Evolutionary conservation across 2,888 invertebrate genomes (phyloP).

Genomic region (Agrilus cyanescens): DNA sequence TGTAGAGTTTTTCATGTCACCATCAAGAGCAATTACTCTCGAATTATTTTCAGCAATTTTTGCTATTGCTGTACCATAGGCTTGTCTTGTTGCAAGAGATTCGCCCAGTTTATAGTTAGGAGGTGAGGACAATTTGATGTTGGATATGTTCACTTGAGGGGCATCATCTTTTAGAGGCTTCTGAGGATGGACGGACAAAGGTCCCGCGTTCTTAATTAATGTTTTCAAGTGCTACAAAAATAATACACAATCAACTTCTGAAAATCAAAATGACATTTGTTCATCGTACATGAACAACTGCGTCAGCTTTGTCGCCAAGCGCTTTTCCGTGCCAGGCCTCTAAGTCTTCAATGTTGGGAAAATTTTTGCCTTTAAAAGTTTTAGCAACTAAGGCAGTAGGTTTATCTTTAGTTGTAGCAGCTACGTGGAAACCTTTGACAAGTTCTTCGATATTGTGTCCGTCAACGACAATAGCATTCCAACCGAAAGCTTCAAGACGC

Average conservation of each 20-base stretch:
- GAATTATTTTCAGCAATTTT: conserved; percentile 67
- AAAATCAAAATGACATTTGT: background rate
- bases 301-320: conserved; percentile 68
- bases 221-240: conserved; percentile 46
- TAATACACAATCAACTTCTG: background rate
- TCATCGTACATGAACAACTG: conserved; percentile 43
- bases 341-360: conserved; percentile 80
- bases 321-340: conserved; percentile 99
- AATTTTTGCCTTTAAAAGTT: conserved; percentile 88
- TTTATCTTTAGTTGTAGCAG: conserved; percentile 57
- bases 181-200: conserved; percentile 47
- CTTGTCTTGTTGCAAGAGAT: conserved; percentile 75
- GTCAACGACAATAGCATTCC: conserved; percentile 84
- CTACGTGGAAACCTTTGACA: conserved; percentile 78
- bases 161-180: conserved; percentile 56
- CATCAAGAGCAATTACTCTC: conserved; percentile 89
- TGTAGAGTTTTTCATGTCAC: conserved; percentile 98
- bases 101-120: conserved; percentile 74
- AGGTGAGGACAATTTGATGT: conserved; percentile 62
- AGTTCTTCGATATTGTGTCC: conserved; percentile 92
- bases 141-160: conserved; percentile 59
- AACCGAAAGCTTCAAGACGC: conserved; percentile 81
- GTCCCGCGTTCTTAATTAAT: conserved; percentile 55
- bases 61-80: conserved; percentile 88
- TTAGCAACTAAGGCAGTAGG: conserved; percentile 93